Evolutionary conservation across 2,888 invertebrate species (phyloP).

Genomic region (Micropterix aruncella): DNA sequence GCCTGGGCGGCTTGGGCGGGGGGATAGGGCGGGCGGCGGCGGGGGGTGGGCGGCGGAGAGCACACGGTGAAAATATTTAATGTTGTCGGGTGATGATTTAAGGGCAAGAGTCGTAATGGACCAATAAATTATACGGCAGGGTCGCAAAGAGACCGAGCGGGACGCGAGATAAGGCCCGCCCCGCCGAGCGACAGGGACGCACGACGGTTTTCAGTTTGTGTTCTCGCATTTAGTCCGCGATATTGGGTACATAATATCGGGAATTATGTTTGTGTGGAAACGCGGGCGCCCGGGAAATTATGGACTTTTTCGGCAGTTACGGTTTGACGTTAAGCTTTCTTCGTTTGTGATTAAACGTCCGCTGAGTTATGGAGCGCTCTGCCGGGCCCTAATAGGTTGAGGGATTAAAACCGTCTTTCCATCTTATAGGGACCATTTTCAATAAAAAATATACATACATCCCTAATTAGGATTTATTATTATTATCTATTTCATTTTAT

Average conservation of each 20-base stretch:
- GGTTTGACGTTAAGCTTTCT: not conserved
- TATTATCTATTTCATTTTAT: too few relatives aligned
- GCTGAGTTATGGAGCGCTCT: not conserved
- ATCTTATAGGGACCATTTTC: too few relatives aligned
- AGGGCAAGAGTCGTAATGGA: conserved; percentile 35
- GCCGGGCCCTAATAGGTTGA: too few relatives aligned
- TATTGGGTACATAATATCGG: not conserved
- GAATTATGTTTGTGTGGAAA: not conserved
- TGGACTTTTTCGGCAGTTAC: not conserved
- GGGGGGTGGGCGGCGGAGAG: conserved; percentile 6
- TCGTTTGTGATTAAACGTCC: not conserved
- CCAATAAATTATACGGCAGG: conserved; percentile 34
- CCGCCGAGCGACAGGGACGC: not conserved
- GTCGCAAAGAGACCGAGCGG: not conserved
- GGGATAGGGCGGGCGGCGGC: conserved; percentile 4
- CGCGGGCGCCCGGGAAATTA: not conserved
- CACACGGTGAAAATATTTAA: conserved; percentile 24
- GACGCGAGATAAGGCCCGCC: not conserved
- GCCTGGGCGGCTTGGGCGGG: conserved; percentile 4
- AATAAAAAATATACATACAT: too few relatives aligned
- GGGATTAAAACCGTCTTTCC: too few relatives aligned
- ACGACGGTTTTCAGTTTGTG: not conserved
- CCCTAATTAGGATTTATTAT: too few relatives aligned
- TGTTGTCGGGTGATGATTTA: conserved; percentile 40
- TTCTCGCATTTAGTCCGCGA: not conserved